Conservation (phyloP, 1,140 invertebrate species). For the Lucilia sericata region DNA sequence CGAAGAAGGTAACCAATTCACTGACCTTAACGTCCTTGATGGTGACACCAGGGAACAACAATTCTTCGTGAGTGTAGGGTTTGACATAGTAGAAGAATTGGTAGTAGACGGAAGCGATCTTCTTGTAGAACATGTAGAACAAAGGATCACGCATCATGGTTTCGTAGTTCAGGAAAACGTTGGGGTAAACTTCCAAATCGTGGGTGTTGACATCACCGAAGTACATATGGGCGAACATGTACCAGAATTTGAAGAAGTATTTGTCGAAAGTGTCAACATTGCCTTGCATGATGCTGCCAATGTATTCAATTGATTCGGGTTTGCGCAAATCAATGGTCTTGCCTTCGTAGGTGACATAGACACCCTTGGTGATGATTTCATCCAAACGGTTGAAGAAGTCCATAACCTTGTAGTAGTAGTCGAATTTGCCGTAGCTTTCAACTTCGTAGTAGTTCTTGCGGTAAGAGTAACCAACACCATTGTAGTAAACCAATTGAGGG, state of each 20-base stretch:
- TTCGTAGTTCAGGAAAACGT: conserved; percentile 69
- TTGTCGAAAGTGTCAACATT: conserved; percentile 76
- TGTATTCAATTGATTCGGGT: too few species aligned
- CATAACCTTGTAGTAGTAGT: too few species aligned
- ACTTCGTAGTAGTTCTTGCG: too few species aligned
- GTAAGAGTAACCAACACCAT: too few species aligned
- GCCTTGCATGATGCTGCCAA: too few species aligned
- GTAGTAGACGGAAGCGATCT: conserved; percentile 70
- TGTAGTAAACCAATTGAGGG: too few species aligned
- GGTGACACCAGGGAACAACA: conserved; percentile 73
- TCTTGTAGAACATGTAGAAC: conserved; percentile 75
- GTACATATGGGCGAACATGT: conserved; percentile 68
- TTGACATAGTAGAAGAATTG: conserved; percentile 70
- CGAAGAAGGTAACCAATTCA: conserved; percentile 53
- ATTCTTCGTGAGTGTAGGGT: conserved; percentile 73
- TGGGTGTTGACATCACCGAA: conserved; percentile 62
- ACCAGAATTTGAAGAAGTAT: conserved; percentile 72
- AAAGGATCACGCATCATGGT: conserved; percentile 77
- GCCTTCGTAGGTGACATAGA: too few species aligned
- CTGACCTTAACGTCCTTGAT: conserved; percentile 71
- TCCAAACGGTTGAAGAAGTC: too few species aligned
- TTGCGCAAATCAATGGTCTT: too few species aligned
- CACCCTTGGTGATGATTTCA: too few species aligned
- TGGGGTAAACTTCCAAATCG: conserved; percentile 60
- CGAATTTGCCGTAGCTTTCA: too few species aligned